phyloP scores from a whole-genome alignment of 2,797 vertebrate genomes.

The Tangara arthus region DNA sequence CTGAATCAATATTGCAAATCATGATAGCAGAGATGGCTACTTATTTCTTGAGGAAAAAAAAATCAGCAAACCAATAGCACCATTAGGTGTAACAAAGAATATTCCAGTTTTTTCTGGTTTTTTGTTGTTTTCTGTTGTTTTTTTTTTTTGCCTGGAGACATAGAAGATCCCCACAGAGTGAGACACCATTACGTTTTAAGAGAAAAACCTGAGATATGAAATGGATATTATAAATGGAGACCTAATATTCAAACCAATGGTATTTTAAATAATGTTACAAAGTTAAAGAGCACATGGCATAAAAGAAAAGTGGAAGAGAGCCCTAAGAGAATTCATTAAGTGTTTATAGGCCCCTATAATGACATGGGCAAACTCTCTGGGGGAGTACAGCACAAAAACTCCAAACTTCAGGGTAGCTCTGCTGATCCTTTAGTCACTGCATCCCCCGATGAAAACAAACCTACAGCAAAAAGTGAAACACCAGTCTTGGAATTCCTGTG shows the following conservation, averaged over 20 bases:
- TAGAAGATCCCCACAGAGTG: neutral
- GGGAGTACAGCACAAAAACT: rapidly evolving
- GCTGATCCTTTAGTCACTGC: neutral
- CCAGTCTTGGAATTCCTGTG: neutral
- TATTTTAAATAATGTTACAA: neutral
- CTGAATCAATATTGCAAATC: neutral
- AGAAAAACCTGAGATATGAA: neutral
- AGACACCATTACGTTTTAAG: neutral
- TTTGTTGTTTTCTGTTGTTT: neutral
- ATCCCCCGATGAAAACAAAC: neutral
- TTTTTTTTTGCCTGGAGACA: neutral
- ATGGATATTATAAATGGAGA: neutral
- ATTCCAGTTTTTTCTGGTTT: neutral
- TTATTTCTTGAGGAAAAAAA: neutral
- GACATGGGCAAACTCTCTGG: neutral
- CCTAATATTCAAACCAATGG: neutral
- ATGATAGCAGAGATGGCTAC: neutral
- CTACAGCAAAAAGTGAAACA: neutral
- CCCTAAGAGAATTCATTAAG: neutral
- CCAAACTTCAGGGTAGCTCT: neutral
- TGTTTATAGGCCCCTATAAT: neutral
- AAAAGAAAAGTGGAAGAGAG: neutral
- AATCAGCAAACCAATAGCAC: neutral
- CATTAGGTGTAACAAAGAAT: neutral
- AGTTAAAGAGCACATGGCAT: neutral